These are phyloP conservation scores for Scaptomyza graminum DNA, from an alignment of 1,140 invertebrate genomes.

Conservation along the genomic window DNA sequence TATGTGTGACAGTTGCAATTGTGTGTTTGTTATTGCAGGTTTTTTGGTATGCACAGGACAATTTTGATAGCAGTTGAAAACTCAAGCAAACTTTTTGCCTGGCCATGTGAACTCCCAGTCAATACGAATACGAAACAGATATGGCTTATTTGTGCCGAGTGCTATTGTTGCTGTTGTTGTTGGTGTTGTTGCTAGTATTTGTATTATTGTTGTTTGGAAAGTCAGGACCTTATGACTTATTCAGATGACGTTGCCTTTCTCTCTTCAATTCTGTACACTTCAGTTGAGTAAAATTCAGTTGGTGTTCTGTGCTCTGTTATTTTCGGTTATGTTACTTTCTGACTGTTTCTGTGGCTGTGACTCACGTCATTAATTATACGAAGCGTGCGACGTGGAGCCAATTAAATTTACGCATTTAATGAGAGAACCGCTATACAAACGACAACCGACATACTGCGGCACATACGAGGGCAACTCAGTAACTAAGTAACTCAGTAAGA, in stretches of 20 bases:
- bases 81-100: constrained; percentile 70
- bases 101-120: constrained; percentile 78
- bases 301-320: constrained; percentile 30
- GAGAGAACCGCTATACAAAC: constrained; percentile 59
- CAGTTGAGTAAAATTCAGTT: constrained; percentile 5
- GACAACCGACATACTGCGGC: constrained; percentile 34
- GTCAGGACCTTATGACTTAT: constrained; percentile 76
- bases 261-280: constrained; percentile 8
- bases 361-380: constrained; percentile 75
- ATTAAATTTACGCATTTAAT: constrained; percentile 80
- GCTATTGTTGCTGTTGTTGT: constrained; percentile 14
- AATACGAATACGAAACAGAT: constrained; percentile 77
- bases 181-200: constrained; percentile 22
- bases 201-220: constrained; percentile 39
- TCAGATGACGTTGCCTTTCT: constrained; percentile 62
- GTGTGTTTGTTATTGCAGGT: constrained; percentile 38
- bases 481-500: constrained; percentile 10
- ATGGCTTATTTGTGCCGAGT: constrained; percentile 70
- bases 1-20: constrained; percentile 71
- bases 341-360: constrained; percentile 29
- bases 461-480: constrained; percentile 20
- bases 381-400: constrained; percentile 69
- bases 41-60: constrained; percentile 70
- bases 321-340: not conserved
- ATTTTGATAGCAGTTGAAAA: constrained; percentile 59